phyloP scores from a whole-genome alignment of 2,888 invertebrate species.

The Pandemis corylana region DNA sequence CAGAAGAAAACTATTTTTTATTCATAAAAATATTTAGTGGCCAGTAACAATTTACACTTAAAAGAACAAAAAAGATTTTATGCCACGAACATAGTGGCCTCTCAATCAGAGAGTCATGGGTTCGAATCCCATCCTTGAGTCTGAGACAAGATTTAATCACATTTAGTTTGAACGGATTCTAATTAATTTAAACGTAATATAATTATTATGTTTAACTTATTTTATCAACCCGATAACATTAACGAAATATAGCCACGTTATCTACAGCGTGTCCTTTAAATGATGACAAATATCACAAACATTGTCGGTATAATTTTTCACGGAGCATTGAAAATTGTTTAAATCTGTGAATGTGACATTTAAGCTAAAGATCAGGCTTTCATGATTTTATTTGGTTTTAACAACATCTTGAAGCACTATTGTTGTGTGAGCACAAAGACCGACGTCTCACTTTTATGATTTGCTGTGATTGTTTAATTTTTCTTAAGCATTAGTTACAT shows the following conservation, averaged over 20 bases:
- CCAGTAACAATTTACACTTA: too few relatives aligned
- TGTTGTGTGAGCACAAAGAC: background rate
- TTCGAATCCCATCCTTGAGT: too few relatives aligned
- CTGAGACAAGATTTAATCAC: too few relatives aligned
- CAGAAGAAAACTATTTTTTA: too few relatives aligned
- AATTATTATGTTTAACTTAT: background rate
- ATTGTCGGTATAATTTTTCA: background rate
- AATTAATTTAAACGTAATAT: too few relatives aligned
- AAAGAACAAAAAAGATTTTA: too few relatives aligned
- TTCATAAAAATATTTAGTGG: too few relatives aligned
- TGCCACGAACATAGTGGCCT: too few relatives aligned
- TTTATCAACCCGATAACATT: conserved; percentile 13
- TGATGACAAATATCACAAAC: background rate
- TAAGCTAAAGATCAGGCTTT: background rate
- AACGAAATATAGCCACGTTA: background rate
- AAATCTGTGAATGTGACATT: background rate
- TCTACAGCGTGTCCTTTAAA: background rate
- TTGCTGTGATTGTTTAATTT: background rate
- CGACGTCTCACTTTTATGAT: background rate
- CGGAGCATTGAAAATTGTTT: background rate
- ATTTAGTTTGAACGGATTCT: too few relatives aligned
- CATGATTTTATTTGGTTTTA: background rate
- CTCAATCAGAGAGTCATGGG: too few relatives aligned
- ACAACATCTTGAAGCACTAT: background rate
- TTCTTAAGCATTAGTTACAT: background rate